phyloP scores from a whole-genome alignment of 2,797 vertebrate genomes.

The Pitangus sulphuratus region DNA sequence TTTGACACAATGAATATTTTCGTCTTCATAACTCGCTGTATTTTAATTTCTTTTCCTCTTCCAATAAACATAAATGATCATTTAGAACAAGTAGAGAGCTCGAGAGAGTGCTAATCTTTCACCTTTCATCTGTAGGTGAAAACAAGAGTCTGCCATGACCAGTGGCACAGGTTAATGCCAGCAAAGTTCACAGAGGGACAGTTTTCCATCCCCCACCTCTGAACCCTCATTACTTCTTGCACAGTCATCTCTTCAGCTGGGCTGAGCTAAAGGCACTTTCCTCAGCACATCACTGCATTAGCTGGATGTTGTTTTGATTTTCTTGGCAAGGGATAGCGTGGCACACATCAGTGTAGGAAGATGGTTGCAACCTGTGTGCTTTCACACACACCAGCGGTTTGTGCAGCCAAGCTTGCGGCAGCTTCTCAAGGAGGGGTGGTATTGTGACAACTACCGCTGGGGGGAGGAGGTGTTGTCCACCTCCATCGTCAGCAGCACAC shows the following conservation, averaged over 20 bases:
- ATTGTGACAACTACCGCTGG: accelerated
- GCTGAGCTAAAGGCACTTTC: neutral
- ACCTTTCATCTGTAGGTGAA: neutral
- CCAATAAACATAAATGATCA: accelerated
- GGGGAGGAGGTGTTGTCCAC: neutral
- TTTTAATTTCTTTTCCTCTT: neutral
- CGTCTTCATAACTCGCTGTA: neutral
- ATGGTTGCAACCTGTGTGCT: accelerated
- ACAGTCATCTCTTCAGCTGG: neutral
- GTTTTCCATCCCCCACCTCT: neutral
- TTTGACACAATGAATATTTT: neutral
- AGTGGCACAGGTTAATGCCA: neutral
- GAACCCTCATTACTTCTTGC: neutral
- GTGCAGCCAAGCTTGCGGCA: neutral
- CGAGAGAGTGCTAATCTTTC: neutral
- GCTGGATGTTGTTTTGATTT: neutral
- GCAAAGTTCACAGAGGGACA: neutral
- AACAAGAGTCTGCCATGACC: neutral
- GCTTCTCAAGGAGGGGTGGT: neutral
- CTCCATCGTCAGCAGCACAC: neutral
- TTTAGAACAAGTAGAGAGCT: neutral
- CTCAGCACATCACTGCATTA: neutral
- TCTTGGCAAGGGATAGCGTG: neutral
- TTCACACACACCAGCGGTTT: neutral
- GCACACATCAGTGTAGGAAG: neutral